These are phyloP conservation scores for Ceratosolen fusciceps DNA, from an alignment of 1,140 invertebrate species.

Conservation along the genomic window DNA sequence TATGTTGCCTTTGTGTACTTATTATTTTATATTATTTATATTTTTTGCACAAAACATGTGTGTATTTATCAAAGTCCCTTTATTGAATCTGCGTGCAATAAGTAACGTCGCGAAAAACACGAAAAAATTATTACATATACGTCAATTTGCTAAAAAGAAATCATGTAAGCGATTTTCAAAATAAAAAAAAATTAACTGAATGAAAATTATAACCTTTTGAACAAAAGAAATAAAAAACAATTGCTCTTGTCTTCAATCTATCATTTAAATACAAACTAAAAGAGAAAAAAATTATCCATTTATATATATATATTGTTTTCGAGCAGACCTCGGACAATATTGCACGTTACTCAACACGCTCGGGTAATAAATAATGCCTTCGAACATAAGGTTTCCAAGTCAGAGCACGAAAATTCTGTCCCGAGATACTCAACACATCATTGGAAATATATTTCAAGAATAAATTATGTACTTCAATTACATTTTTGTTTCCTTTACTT, in stretches of 20 bases:
- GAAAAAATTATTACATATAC: conserved; percentile 21
- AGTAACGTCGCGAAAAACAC: conserved; percentile 28
- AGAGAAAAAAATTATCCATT: too few species aligned
- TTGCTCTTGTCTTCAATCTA: conserved; percentile 1
- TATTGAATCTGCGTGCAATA: conserved; percentile 40
- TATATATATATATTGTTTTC: too few species aligned
- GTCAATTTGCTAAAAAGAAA: conserved; percentile 36
- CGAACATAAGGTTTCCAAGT: conserved; percentile 10
- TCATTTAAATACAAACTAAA: conserved; percentile 29
- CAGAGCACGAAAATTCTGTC: conserved; percentile 33
- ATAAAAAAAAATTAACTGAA: background rate
- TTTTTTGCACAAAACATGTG: conserved; percentile 18
- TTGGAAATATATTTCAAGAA: background rate
- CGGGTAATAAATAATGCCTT: conserved; percentile 43
- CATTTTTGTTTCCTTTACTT: background rate
- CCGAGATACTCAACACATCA: background rate
- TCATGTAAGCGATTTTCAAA: conserved; percentile 41
- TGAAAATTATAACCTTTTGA: conserved; percentile 30
- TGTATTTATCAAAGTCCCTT: conserved; percentile 22
- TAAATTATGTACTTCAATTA: background rate
- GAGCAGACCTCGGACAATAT: conserved; percentile 35
- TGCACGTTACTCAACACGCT: conserved; percentile 47
- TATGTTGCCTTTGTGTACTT: conserved; percentile 6
- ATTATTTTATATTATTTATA: too few species aligned
- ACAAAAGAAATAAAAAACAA: conserved; percentile 38